Evolutionary conservation across 1,140 invertebrate genomes (phyloP), one percentile per base, ranked within the genome.

Genomic region (Listronotus bonariensis): DNA sequence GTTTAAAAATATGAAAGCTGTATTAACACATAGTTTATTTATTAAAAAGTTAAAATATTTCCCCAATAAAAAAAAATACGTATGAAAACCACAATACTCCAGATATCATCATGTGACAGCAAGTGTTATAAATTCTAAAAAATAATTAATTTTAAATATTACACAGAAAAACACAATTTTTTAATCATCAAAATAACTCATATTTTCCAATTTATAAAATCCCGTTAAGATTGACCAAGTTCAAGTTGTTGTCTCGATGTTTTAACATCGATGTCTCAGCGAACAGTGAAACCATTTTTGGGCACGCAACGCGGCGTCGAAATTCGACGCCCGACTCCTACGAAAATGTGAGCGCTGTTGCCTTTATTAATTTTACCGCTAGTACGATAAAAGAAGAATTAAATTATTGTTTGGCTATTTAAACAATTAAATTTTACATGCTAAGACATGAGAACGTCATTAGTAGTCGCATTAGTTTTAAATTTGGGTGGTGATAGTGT

Each of bases 271-370:
- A 34, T 32, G 49, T 70, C 58, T 45, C 56, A 54, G 41, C 54
- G 32, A 45, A 17, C 60, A 69, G 67, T 65, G 84, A 81, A 82
- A 80, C 85, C 85, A 84, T 86, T 84, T 86, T 85, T 85, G 85
- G 85, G 83, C 83, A 85, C 84, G 51, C 40, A 20, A 45, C 18
- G 51, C 60, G 80, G 82, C 81, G 81, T 81, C 80, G 79, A 84
- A 85, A 85, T 83, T 80, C 80, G 83, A 85, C 80, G 82, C 83
- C 82, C 78, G 76, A 79, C 76, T 59, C 64, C 64, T 60, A 59
- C 64, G 55, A 60, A 45, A 61, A 60, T 26, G 46, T 26, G 17
- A 49, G 62, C 53, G 62, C 9, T 42, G 62, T 65, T 59, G 54
- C 55, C 46, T 59, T 46, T 56, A 51, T 52, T 15, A 65, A 65